A percentile compares a stretch with the other conserved stretches of the same genome.
Evolutionary conservation across 2,113 vertebrate genomes (phyloP).

Genomic region (Alligator mississippiensis): DNA sequence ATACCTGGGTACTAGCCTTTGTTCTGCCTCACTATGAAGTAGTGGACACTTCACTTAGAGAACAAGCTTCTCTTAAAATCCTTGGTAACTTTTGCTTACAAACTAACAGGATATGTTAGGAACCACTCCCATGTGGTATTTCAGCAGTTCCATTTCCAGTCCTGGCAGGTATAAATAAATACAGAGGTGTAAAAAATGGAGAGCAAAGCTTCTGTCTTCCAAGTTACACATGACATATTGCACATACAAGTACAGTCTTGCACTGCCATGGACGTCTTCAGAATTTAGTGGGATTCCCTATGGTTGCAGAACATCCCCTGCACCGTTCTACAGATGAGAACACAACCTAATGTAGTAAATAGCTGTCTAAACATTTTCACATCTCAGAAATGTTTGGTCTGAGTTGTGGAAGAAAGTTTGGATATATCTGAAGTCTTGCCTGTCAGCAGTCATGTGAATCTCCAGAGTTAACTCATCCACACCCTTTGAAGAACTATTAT

Average conservation of each 20-base stretch:
- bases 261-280: neutral
- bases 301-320: neutral
- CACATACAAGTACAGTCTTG: neutral
- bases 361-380: neutral
- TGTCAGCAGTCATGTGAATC: neutral
- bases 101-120: neutral
- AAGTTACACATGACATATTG: accelerated
- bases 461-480: neutral
- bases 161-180: neutral
- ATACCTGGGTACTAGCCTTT: neutral
- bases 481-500: neutral
- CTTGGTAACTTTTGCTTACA: neutral
- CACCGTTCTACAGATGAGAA: neutral
- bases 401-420: neutral
- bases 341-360: neutral
- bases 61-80: neutral
- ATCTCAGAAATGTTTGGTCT: neutral
- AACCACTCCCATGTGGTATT: neutral
- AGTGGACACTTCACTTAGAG: neutral
- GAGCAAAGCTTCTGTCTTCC: neutral
- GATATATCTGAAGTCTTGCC: neutral
- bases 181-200: neutral
- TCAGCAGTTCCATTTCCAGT: neutral
- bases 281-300: neutral
- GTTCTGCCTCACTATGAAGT: neutral